Evolutionary conservation across 1,140 invertebrate genomes (phyloP).

Genomic region (Whitmania pigra): DNA sequence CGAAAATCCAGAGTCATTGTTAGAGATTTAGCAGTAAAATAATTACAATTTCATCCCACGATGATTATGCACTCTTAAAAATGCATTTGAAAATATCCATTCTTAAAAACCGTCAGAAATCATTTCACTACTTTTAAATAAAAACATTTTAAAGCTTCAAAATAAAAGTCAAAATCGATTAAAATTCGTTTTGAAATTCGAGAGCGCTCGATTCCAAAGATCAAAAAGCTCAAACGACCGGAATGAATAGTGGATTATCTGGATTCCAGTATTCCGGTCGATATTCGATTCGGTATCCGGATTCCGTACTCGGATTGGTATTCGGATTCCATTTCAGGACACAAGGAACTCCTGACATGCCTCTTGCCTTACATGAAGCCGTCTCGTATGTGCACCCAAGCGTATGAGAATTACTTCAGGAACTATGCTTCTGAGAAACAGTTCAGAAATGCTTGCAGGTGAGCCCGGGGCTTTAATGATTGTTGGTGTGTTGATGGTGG

Average conservation of each 20-base stretch:
- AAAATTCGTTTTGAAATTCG: conserved; percentile 2
- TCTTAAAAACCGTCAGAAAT: no score
- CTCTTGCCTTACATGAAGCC: conserved; percentile 13
- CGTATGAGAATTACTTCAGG: conserved; percentile 2
- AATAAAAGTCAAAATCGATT: neutral
- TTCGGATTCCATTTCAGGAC: neutral
- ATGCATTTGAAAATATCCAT: no score
- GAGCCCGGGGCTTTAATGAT: neutral
- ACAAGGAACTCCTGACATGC: neutral
- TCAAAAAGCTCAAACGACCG: neutral
- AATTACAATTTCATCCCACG: no score
- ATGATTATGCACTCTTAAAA: no score
- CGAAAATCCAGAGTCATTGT: no score
- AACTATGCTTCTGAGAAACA: conserved; percentile 7
- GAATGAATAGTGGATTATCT: neutral
- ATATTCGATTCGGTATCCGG: neutral
- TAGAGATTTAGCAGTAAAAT: no score
- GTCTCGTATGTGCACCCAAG: neutral
- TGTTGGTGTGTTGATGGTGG: neutral
- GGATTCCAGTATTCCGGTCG: neutral
- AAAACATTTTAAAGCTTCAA: no score
- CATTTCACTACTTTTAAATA: no score
- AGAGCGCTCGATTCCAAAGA: neutral
- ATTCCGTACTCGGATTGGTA: neutral
- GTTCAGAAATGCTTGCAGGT: conserved; percentile 11